A percentile compares a stretch with the other conserved stretches of the same genome.
Conservation (phyloP, 2,888 invertebrate genomes). For the Imbricaverruca yamaguchii region DNA sequence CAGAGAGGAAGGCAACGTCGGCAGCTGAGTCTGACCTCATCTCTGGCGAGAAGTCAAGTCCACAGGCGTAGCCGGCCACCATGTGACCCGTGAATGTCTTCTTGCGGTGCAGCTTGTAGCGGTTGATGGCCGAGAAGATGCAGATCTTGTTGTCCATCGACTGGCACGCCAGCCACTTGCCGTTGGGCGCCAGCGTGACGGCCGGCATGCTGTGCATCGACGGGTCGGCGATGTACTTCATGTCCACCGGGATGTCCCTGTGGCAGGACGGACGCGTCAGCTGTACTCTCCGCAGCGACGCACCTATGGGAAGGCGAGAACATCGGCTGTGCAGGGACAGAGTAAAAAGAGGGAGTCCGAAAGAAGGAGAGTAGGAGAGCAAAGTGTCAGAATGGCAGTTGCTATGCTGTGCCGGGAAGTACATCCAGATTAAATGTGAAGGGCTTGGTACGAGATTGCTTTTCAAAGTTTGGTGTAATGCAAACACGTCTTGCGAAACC, state of each 20-base stretch:
- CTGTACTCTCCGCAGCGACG: no score
- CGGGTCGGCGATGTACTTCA: slow-evolving; percentile 99
- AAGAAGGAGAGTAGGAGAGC: no score
- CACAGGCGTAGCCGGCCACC: slow-evolving; percentile 98
- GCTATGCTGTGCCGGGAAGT: no score
- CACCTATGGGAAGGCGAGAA: no score
- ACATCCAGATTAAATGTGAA: no score
- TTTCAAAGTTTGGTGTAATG: no score
- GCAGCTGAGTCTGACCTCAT: slow-evolving; percentile 62
- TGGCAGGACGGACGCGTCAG: background rate
- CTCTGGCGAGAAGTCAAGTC: slow-evolving; percentile 94
- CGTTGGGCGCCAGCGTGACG: slow-evolving; percentile 89
- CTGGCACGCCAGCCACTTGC: slow-evolving; percentile 98
- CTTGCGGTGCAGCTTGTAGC: slow-evolving; percentile 96
- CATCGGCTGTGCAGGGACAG: no score
- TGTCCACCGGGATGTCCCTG: slow-evolving; percentile 86
- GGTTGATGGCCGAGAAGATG: slow-evolving; percentile 93
- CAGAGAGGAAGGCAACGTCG: slow-evolving; percentile 36
- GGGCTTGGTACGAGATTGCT: no score
- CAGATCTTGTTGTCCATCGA: slow-evolving; percentile 98
- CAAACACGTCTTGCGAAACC: no score
- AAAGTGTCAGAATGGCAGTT: no score
- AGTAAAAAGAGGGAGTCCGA: no score
- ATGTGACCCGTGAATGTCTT: slow-evolving; percentile 97
- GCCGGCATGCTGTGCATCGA: slow-evolving; percentile 99